These are phyloP conservation scores for Scophthalmus maximus DNA, from an alignment of 2,113 vertebrate species.

Conservation along the genomic window DNA sequence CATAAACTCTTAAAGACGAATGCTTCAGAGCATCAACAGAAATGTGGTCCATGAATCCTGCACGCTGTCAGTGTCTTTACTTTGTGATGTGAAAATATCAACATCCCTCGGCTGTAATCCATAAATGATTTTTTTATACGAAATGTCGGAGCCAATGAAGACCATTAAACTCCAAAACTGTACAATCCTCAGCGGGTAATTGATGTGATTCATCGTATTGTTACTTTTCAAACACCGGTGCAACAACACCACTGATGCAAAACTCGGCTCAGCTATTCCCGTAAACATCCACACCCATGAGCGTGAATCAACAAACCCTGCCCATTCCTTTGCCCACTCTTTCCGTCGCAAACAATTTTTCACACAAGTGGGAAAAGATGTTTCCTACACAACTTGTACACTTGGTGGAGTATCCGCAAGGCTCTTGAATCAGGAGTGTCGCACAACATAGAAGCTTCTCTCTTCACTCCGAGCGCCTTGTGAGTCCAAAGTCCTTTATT, in stretches of 20 bases:
- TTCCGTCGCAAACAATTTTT: too few relatives aligned
- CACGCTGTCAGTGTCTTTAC: neutral
- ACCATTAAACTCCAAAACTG: neutral
- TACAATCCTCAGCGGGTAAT: neutral
- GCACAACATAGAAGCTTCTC: conserved; percentile 7
- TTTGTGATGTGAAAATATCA: neutral
- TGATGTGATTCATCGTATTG: too few relatives aligned
- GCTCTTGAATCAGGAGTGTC: too few relatives aligned
- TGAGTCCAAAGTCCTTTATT: too few relatives aligned
- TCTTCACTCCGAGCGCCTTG: conserved; percentile 15
- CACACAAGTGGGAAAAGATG: conserved; percentile 71
- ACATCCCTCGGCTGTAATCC: too few relatives aligned
- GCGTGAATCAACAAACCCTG: conserved; percentile 27
- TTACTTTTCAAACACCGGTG: neutral
- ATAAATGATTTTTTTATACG: too few relatives aligned
- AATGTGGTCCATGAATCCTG: neutral
- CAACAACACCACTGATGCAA: neutral
- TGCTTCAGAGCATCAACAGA: neutral
- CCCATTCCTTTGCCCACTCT: conserved; percentile 27
- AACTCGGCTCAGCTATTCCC: conserved; percentile 23
- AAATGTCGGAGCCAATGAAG: too few relatives aligned
- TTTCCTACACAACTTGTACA: conserved; percentile 63
- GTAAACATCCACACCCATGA: conserved; percentile 52
- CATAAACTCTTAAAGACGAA: neutral
- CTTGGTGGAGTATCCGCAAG: conserved; percentile 29